These are phyloP conservation scores for Tenthredo notha DNA, from an alignment of 2,888 invertebrate genomes.

Conservation along the genomic window DNA sequence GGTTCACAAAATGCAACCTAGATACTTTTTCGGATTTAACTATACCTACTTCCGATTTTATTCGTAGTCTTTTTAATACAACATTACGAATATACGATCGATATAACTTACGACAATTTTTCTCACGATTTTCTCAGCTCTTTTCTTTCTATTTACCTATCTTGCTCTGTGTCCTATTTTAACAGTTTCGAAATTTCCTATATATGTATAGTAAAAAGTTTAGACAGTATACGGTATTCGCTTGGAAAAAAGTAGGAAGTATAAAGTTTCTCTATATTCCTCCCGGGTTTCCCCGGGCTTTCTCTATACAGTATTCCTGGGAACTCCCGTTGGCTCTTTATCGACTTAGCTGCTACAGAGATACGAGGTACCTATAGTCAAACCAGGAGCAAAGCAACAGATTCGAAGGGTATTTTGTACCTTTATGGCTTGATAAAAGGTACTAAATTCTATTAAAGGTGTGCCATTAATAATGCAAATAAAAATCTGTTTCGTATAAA, in stretches of 20 bases:
- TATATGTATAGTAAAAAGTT: background rate
- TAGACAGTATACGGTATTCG: background rate
- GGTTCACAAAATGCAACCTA: background rate
- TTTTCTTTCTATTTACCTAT: background rate
- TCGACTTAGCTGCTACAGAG: slow-evolving; percentile 28
- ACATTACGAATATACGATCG: background rate
- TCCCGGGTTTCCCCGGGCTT: slow-evolving; percentile 19
- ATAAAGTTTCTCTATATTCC: slow-evolving; percentile 16
- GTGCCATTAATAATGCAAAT: background rate
- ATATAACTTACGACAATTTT: background rate
- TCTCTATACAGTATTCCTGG: slow-evolving; percentile 3
- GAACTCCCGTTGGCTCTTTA: slow-evolving; percentile 39
- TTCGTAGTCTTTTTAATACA: background rate
- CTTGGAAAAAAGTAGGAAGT: slow-evolving; percentile 5
- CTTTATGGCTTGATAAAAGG: background rate
- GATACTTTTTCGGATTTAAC: background rate
- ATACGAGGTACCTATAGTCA: background rate
- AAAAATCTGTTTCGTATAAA: background rate
- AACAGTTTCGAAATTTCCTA: background rate
- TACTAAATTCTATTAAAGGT: background rate
- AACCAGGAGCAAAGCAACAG: slow-evolving; percentile 11
- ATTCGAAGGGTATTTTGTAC: background rate
- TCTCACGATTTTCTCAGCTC: background rate
- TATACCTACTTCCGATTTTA: background rate
- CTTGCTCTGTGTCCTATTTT: background rate